Evolutionary conservation across 2,888 invertebrate genomes (phyloP).

Genomic region (Oegoconia quadripuncta): DNA sequence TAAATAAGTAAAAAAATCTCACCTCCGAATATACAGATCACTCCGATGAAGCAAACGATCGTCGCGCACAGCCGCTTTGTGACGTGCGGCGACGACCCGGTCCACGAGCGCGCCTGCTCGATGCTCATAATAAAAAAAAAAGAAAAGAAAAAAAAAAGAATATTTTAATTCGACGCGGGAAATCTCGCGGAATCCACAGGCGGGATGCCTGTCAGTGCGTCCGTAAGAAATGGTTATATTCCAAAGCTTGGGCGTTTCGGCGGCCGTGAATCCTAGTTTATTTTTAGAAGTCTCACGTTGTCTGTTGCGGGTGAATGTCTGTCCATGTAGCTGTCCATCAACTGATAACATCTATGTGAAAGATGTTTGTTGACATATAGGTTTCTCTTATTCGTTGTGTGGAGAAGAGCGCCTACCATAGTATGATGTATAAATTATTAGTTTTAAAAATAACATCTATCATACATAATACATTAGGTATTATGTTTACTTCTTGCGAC

Average conservation of each 20-base stretch:
- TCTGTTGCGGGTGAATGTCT: constrained; percentile 50
- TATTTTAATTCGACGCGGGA: not conserved
- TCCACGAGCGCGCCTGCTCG: constrained; percentile 41
- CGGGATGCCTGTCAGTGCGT: not conserved
- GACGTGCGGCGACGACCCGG: constrained; percentile 50
- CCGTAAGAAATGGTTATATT: constrained; percentile 28
- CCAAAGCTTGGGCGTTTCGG: constrained; percentile 17
- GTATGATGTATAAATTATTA: too few species aligned
- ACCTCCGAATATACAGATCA: constrained; percentile 65
- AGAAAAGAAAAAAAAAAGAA: not conserved
- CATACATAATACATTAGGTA: too few species aligned
- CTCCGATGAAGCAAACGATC: constrained; percentile 52
- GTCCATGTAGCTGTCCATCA: constrained; percentile 18
- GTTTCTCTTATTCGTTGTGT: too few species aligned
- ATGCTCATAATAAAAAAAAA: constrained; percentile 33
- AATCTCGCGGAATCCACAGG: too few species aligned
- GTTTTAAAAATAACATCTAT: too few species aligned
- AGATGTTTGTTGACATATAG: too few species aligned
- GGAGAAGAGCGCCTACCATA: too few species aligned
- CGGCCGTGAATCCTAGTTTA: constrained; percentile 54
- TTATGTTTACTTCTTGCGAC: too few species aligned
- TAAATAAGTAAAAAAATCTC: not conserved
- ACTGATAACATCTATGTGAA: too few species aligned
- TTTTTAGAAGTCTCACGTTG: constrained; percentile 62
- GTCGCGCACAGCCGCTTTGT: constrained; percentile 54